Evolutionary conservation across 2,797 vertebrate genomes (phyloP), one percentile per base, ranked within the genome.

Genomic region (Sebastes vulpes): DNA sequence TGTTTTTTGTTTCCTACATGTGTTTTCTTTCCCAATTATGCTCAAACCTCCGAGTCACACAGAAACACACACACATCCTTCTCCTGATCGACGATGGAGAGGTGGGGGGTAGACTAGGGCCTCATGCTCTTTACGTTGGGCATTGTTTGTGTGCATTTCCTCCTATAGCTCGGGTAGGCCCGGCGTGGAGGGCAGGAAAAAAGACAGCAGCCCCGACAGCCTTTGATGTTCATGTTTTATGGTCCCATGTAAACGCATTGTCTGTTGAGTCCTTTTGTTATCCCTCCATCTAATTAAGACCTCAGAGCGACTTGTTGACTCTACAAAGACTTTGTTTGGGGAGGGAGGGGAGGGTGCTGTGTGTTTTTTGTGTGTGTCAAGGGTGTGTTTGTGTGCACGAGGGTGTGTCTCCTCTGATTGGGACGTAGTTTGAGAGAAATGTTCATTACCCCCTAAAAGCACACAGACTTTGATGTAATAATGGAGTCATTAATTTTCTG

Each of bases 171-270:
- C 23, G 65, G 77, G 63, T 76, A 84, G 70, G 54, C 52, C 60
- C 53, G 4, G 72, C 82, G 67, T 77, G 72, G 71, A 80, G 67
- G 83, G 77, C 84, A 84, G 74, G 83, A 87, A 86, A 89, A 90
- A 84, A 85, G 82, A 77, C 82, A 77, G 82, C 77, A 52, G 76
- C 42, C 58, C 52, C 52, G 59, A 53, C 76, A 9, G 79, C 53
- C 94, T 96, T 96, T 96, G 93, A 96, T 96, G 93, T 88, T 20
- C 58, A n/a, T 84, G 91, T 85, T 95, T 95, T 94, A 95, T 82
- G 90, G 91, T 89, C 84, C 85, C 84, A 89, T 92, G 93, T 94
- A 89, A 90, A 75, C 10, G 80, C 76, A 90, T 94, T 93, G 94
- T 94, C 95, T 85, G 84, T 81, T 89, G 67, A 90, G 86, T 80